Conservation (phyloP, 2,888 invertebrate genomes). For the Labia minor region DNA sequence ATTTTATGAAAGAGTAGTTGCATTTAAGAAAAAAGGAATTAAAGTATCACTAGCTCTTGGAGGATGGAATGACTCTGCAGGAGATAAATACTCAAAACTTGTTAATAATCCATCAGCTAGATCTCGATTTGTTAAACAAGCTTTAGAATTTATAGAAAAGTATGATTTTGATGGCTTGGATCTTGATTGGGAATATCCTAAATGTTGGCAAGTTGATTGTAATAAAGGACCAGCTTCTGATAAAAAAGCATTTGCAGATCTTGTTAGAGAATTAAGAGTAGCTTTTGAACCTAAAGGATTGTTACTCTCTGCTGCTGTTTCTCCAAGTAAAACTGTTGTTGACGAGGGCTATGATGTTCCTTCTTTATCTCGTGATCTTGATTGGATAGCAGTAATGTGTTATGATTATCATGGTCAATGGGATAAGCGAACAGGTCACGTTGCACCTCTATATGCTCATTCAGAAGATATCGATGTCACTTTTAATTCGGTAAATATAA, state of each 20-base stretch:
- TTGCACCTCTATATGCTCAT: constrained; percentile 73
- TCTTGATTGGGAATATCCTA: constrained; percentile 90
- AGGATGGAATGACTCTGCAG: constrained; percentile 90
- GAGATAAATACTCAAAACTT: constrained; percentile 75
- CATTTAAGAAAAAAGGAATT: constrained; percentile 57
- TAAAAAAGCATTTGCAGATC: constrained; percentile 62
- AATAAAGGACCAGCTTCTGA: constrained; percentile 71
- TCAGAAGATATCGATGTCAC: constrained; percentile 61
- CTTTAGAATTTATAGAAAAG: constrained; percentile 63
- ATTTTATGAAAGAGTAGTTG: constrained; percentile 77
- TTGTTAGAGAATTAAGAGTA: constrained; percentile 61
- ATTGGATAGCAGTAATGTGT: constrained; percentile 86
- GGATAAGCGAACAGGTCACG: constrained; percentile 83
- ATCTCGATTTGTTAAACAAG: constrained; percentile 60
- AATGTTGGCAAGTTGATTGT: constrained; percentile 83
- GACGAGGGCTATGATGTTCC: constrained; percentile 74
- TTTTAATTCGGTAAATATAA: constrained; percentile 61
- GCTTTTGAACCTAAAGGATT: constrained; percentile 61
- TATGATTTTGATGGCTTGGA: constrained; percentile 84
- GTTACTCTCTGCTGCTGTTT: constrained; percentile 71
- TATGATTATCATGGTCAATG: constrained; percentile 88
- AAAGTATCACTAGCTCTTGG: constrained; percentile 82
- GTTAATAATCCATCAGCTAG: constrained; percentile 63
- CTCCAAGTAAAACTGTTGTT: constrained; percentile 71
- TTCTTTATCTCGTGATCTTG: constrained; percentile 59